phyloP scores from a whole-genome alignment of 2,113 vertebrate species.

The Lathamus discolor region DNA sequence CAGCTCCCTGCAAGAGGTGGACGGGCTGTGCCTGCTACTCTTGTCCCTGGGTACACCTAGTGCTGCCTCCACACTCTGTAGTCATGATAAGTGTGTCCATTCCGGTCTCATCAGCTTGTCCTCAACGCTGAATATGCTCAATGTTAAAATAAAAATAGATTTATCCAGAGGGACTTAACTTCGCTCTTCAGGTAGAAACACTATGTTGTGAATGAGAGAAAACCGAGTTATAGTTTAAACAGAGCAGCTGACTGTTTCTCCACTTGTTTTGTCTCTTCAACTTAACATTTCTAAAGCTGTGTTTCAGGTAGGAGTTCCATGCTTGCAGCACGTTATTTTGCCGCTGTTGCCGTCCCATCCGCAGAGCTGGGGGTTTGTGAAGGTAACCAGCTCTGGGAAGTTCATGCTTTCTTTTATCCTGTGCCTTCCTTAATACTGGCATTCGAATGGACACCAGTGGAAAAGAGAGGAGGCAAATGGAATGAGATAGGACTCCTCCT shows the following conservation, averaged over 20 bases:
- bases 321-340: background rate
- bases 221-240: background rate
- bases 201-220: accelerated
- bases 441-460: accelerated
- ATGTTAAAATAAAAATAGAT: background rate
- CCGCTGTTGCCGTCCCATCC: background rate
- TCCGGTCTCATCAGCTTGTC: background rate
- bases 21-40: background rate
- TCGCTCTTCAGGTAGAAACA: background rate
- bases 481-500: background rate
- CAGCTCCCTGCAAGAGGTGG: background rate
- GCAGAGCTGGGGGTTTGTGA: background rate
- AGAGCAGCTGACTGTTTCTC: background rate
- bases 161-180: background rate
- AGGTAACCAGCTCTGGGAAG: background rate
- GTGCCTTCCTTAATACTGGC: background rate
- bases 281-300: background rate
- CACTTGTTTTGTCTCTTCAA: background rate
- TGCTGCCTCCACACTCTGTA: background rate
- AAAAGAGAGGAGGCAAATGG: background rate
- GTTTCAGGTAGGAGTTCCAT: background rate
- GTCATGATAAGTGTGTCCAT: accelerated
- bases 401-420: background rate
- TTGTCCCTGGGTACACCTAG: background rate
- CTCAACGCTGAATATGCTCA: background rate